Evolutionary conservation across 2,888 invertebrate species (phyloP), one percentile per base, ranked within the genome.

Genomic region (Uropetala carovei): DNA sequence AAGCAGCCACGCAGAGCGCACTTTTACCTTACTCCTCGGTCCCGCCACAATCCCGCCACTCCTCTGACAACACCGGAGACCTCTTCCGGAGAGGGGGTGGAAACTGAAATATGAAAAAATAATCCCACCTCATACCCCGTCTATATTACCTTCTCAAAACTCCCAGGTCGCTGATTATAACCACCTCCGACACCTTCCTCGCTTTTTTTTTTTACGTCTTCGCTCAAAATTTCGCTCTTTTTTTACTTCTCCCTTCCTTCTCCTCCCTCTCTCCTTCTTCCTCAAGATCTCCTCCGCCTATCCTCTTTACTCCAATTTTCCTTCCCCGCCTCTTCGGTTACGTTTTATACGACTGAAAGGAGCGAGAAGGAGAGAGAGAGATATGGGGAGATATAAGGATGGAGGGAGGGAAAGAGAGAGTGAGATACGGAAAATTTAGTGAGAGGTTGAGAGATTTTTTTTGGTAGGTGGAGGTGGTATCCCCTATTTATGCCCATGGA

Each of bases 131-230:
- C 59, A 16, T 27, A 59, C 30, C n/a, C 30, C 86, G 27, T 59
- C 86, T 59, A 59, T 86, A 59, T 27, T 59, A 59, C 27, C 59
- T 64, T 89, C 64, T 43, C 43, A 89, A 89, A 59, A 43, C 18
- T 64, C 83, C 56, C 64, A 64, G 89, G 64, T 60, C 89, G 30
- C 60, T 89, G 60, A 89, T 89, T 89, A 89, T 59, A 64, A 60
- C 89, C 89, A 64, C 64, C 27, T 8, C 89, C 60, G 18, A 89
- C 64, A 30, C 89, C 89, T 59, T 22, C 86, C 27, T 68, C 10
- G 43, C 57, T 43, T 10, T 57, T 57, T 18, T 30, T 9, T 30
- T 18, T 60, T 64, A 14, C 30, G 59, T 86, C 59, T 59, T 86
- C 59, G 16, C 86, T 86, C 60, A 30, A 59, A 68, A 68, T 68